Evolutionary conservation across 1,140 invertebrate genomes (phyloP), one percentile per base, ranked within the genome.

Genomic region (Chelonus insularis): DNA sequence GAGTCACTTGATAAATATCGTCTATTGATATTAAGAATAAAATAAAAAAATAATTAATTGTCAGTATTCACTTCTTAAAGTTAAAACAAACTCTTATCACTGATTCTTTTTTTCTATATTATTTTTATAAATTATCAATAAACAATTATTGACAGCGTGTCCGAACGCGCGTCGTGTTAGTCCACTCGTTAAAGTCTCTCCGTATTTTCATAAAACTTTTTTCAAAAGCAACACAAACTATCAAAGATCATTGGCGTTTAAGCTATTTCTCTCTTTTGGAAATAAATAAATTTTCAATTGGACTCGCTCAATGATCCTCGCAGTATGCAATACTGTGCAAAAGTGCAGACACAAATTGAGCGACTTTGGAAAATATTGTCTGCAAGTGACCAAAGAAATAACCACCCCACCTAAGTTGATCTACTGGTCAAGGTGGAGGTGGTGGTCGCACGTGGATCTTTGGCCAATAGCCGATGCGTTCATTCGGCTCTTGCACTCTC

Each of bases 281-380:
- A 21, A 18, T 60, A 16, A 32, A 50, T 34, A 21, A 21, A 45
- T 18, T 29, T 18, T n/a, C 7, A 12, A 20, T 25, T 34, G 25
- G 32, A 8, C n/a, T 25, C 37, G 36, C 62, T 34, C 39, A 50
- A 12, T 57, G 63, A 39, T 73, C 68, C 69, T 68, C 63, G 63
- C 67, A 36, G 66, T 54, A 66, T 71, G 75, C 71, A 70, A 70
- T 72, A 73, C 73, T 41, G 63, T 71, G 68, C 68, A 72, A 77
- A 76, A 78, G 70, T 78, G 74, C 59, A 64, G 70, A 57, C 64
- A 68, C 62, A 48, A 62, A 61, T 67, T 69, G 64, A 63, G 52
- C 54, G 60, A 64, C 73, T 79, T 73, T 72, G 68, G 71, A 77
- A 78, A 79, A 77, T 77, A 67, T 60, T 48, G 50, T 16, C 41